Conservation (phyloP, 2,113 vertebrate species). For the Garra rufa region DNA sequence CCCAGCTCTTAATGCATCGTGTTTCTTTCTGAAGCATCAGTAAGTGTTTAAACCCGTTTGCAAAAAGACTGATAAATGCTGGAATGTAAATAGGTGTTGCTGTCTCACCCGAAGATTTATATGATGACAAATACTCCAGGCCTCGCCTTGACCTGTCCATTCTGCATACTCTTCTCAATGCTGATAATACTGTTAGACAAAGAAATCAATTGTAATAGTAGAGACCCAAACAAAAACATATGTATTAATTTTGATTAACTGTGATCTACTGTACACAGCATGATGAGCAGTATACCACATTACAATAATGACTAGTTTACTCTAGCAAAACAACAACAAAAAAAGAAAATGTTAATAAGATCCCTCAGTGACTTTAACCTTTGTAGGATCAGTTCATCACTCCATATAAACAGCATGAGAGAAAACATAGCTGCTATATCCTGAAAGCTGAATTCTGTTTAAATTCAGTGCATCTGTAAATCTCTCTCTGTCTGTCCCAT, state of each 20-base stretch:
- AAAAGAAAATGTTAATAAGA: not conserved
- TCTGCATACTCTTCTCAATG: not conserved
- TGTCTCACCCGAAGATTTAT: no score
- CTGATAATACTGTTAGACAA: not conserved
- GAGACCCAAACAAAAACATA: not conserved
- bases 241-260: not conserved
- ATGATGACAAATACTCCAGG: not conserved
- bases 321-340: not conserved
- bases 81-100: not conserved
- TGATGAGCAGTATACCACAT: not conserved
- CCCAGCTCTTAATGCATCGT: no score
- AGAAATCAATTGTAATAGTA: not conserved
- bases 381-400: not conserved
- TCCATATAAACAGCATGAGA: slow-evolving; percentile 7
- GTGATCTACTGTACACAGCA: not conserved
- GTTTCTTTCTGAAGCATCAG: no score
- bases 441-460: slow-evolving; percentile 25
- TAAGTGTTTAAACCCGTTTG: no score
- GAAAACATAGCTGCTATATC: slow-evolving; percentile 1
- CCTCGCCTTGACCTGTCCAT: slow-evolving; percentile 35
- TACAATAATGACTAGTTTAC: not conserved
- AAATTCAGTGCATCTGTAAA: not conserved
- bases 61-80: not conserved
- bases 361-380: not conserved
- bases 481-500: slow-evolving; percentile 32